These are phyloP conservation scores for Neostethus bicornis DNA, from an alignment of 2,797 vertebrate species.

Conservation along the genomic window DNA sequence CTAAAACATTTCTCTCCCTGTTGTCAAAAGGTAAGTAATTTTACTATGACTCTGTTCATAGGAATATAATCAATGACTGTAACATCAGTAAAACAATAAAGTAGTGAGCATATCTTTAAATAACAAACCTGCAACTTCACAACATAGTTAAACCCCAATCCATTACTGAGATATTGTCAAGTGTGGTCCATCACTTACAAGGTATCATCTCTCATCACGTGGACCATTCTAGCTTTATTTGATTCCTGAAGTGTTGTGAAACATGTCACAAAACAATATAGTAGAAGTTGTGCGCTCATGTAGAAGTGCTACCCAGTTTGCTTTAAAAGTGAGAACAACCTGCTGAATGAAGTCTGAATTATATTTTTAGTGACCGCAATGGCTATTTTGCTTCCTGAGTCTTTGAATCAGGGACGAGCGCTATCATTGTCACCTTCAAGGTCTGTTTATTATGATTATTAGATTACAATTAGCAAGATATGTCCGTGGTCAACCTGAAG, in stretches of 20 bases:
- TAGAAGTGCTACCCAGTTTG: neutral
- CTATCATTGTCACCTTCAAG: conserved; percentile 1
- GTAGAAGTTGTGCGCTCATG: neutral
- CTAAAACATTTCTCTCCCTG: too few relatives aligned
- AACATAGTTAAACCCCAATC: too few relatives aligned
- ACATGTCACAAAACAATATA: neutral
- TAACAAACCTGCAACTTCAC: too few relatives aligned
- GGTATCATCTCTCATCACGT: neutral
- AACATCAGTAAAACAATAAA: too few relatives aligned
- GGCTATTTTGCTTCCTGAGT: neutral
- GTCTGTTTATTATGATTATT: neutral
- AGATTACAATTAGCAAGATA: neutral
- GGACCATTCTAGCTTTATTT: neutral
- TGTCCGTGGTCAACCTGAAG: conserved; percentile 3
- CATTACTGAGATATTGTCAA: neutral
- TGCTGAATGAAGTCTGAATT: neutral
- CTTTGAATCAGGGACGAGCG: neutral
- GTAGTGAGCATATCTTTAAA: too few relatives aligned
- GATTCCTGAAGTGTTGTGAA: neutral
- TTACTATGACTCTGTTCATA: too few relatives aligned
- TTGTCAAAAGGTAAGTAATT: too few relatives aligned
- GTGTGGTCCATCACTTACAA: neutral
- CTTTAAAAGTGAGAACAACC: neutral
- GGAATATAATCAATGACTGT: too few relatives aligned
- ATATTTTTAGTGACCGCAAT: neutral